Evolutionary conservation across 2,797 vertebrate species (phyloP).

Genomic region (Rhabdophis nuchalis): DNA sequence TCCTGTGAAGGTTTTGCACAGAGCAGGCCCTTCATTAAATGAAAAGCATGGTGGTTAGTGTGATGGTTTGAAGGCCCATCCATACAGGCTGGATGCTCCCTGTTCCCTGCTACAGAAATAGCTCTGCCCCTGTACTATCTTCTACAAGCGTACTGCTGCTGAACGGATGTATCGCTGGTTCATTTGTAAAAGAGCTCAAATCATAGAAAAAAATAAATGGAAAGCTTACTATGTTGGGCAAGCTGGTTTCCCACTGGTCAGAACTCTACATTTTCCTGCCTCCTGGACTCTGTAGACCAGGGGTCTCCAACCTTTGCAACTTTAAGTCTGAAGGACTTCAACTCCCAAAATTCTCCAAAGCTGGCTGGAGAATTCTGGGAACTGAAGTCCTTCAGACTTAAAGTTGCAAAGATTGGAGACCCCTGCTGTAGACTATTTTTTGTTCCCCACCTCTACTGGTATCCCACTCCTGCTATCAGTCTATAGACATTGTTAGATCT

Average conservation of each 20-base stretch:
- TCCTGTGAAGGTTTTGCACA: background rate
- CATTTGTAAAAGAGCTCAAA: background rate
- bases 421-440: too few relatives aligned
- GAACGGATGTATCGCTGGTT: background rate
- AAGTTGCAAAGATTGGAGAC: too few relatives aligned
- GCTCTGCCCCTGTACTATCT: background rate
- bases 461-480: background rate
- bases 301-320: too few relatives aligned
- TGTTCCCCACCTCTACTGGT: background rate
- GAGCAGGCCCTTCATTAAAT: background rate
- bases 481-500: too few relatives aligned
- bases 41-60: background rate
- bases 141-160: background rate
- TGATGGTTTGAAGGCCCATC: background rate
- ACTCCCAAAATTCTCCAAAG: too few relatives aligned
- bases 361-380: too few relatives aligned
- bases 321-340: too few relatives aligned
- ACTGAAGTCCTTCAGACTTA: too few relatives aligned
- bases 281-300: background rate
- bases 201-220: background rate
- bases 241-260: background rate
- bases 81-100: too few relatives aligned
- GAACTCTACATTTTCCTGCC: background rate
- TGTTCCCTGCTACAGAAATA: background rate
- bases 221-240: background rate